Base-by-base conservation (phyloP, 2,888 invertebrate species). In the Cryptocheilus praepositus region DNA sequence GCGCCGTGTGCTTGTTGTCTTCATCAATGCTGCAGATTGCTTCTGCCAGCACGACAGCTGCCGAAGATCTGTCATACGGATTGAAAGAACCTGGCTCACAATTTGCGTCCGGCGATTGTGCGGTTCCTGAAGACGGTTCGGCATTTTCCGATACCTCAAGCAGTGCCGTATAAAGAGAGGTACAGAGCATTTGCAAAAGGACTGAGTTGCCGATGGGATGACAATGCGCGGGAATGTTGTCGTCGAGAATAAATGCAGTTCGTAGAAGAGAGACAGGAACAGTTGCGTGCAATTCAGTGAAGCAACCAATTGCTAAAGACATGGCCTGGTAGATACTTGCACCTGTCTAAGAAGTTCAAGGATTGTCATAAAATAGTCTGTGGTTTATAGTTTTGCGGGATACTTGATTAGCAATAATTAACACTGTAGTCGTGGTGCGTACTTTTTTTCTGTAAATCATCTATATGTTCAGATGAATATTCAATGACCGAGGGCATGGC, bases 291-390 rank as follows among this genome's bases (percentile, higher is more conserved):
- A 94, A 90, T 80, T 95, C 93, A 0, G 92, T 91, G 70, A 95
- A 91, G 83, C 94, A 93, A 0, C 92, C 92, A 21, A 95, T 88
- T 18, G 94, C 92, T 67, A 95, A 90, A 0, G 94, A 93, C 93
- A 94, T 95, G 15, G 94, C 92, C 90, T 95, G 95, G 86, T 94
- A 95, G 92, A 94, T 94, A 73, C 94, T 94, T 18, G 95, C 94
- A 0, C 94, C 95, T 7, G 92, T 92, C 88, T 93, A 21, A 1
- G 73, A 25, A 25, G 25, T 25, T 5, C 2, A 25, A 25, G 57
- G 49, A 45, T 58, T 57, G 36, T n/a, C n/a, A n/a, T n/a, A 36
- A 36, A 7, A 7, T 8, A 36, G 25, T 25, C 44, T 11, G 22
- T 8, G 0, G 3, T 18, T 25, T 5, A 5, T 5, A 25, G 25